Evolutionary conservation across 2,888 invertebrate species (phyloP).

Genomic region (Ashinkailepas kermadecensis): DNA sequence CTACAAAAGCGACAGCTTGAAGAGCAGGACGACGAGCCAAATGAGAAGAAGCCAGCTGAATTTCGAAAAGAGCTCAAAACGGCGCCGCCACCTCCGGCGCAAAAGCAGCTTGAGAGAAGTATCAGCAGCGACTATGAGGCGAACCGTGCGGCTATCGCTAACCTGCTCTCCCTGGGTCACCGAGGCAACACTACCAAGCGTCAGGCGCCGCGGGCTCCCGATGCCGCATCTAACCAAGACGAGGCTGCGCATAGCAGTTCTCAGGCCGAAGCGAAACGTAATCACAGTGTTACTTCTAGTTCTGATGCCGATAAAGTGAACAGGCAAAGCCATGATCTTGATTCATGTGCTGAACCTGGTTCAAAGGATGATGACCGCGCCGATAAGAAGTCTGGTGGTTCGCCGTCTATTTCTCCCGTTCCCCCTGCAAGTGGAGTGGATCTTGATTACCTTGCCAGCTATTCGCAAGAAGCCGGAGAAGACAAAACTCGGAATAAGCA

Average conservation of each 20-base stretch:
- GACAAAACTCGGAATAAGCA: no score
- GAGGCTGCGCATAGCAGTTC: neutral
- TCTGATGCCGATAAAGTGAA: no score
- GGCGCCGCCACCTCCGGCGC: neutral
- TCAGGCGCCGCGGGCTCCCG: neutral
- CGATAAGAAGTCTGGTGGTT: no score
- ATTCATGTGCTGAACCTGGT: no score
- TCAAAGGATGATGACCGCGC: no score
- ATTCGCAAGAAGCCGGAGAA: no score
- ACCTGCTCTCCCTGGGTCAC: neutral
- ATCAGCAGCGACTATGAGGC: constrained; percentile 1
- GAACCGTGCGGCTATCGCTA: neutral
- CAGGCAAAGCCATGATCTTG: no score
- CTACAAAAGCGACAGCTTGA: neutral
- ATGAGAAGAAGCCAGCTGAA: neutral
- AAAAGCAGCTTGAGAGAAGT: neutral
- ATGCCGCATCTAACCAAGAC: neutral
- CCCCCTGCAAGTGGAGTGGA: no score
- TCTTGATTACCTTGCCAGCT: no score
- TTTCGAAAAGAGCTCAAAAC: neutral
- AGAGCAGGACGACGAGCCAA: neutral
- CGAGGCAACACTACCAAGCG: neutral
- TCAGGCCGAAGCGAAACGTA: neutral
- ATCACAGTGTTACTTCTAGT: no score
- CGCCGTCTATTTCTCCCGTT: no score